Evolutionary conservation across 2,888 invertebrate species (phyloP), one percentile per base, ranked within the genome.

Genomic region (Phyllotreta cruciferae): DNA sequence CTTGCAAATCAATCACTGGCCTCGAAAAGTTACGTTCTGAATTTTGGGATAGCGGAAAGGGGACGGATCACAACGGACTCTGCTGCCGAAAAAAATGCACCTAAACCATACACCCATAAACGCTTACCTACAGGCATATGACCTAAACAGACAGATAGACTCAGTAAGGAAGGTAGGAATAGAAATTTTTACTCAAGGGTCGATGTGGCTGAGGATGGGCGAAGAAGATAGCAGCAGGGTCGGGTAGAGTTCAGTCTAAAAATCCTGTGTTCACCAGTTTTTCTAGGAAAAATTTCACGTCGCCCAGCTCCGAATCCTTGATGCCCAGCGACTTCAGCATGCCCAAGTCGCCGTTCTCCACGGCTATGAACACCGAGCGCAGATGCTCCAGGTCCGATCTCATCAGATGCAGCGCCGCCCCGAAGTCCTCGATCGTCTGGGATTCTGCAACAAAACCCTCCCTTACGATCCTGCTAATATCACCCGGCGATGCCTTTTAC

Each of bases 201-300:
- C 87, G 85, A 76, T 86, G 85, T 65, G 81, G 81, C 71, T 80
- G 79, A 76, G 86, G 86, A 83, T 89, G 84, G 81, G 87, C 87
- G 82, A 88, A 89, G 83, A 87, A 87, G 79, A 87, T 86, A 87
- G 89, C 81, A 80, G 80, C 81, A 80, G 80, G 79, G 80, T 80
- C 80, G 68, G 73, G 69, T 75, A 79, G 75, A 73, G 77, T 80
- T 91, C 91, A 96, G 86, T 96, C 95, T 82, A 96, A 89, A 85
- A 96, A 96, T 74, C 96, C 96, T 71, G 96, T 96, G 83, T 94
- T 94, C 64, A 96, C 94, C 77, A 96, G 87, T 83, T 96, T 95
- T 85, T 96, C 96, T 77, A 96, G 86, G 87, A 96, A 96, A 85
- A 96, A 96, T 80, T 96, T 96, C 60, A 96, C 95, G 79, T 96